These are phyloP conservation scores for Sanderia malayensis DNA, from an alignment of 30 jellyfish, hydroid and myxozoan species.

Conservation along the genomic window DNA sequence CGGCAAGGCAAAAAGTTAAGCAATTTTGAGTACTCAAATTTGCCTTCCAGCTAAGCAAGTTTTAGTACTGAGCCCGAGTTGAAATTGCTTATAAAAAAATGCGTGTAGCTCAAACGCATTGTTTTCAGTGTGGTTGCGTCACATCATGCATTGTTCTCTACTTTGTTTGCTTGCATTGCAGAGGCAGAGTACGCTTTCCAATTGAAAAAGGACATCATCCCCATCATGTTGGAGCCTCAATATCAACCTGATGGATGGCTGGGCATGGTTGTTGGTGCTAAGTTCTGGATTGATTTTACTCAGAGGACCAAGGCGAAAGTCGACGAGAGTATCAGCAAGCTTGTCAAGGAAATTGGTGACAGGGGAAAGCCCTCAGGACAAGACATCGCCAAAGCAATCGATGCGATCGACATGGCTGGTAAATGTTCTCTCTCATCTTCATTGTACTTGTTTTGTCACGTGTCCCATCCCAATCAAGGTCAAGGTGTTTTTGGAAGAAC, in stretches of 20 bases:
- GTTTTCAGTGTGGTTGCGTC: too few species aligned
- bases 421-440: too few species aligned
- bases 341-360: slow-evolving; percentile 44
- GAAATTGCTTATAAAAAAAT: too few species aligned
- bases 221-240: slow-evolving; percentile 61
- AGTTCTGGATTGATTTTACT: slow-evolving; percentile 74
- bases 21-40: too few species aligned
- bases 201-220: slow-evolving; percentile 52
- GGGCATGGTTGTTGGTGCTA: slow-evolving; percentile 84
- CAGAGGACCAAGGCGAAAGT: slow-evolving; percentile 2
- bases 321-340: slow-evolving; percentile 7
- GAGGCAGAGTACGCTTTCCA: slow-evolving; percentile 95
- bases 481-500: too few species aligned
- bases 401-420: slow-evolving; percentile 32
- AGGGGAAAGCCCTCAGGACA: slow-evolving; percentile 35
- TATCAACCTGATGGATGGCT: slow-evolving; percentile 92
- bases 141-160: too few species aligned
- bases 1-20: too few species aligned
- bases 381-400: slow-evolving; percentile 32
- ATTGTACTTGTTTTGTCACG: too few species aligned
- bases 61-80: too few species aligned
- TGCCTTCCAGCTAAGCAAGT: too few species aligned
- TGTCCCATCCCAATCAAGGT: too few species aligned
- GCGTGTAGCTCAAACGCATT: too few species aligned
- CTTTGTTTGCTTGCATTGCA: slow-evolving; percentile 28